Base-by-base conservation (phyloP, 2,113 vertebrate genomes). In the Lepus timidus region DNA sequence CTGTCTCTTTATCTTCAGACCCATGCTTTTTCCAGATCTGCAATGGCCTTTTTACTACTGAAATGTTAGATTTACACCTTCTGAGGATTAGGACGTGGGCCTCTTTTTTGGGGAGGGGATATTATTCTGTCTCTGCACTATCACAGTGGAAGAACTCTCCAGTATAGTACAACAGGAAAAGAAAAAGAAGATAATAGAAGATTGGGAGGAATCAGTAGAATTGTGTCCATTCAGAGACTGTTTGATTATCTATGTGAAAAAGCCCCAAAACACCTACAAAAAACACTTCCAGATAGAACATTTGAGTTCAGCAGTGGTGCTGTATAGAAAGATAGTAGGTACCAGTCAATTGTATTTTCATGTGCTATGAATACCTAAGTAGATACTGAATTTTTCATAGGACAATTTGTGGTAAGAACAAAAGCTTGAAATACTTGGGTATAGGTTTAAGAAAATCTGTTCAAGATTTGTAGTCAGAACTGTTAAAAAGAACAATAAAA, bases 61-160 rank as follows among this genome's bases (percentile, higher is more conserved):
- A 25, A 25, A 19, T 13, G 51, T 13, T 14, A 4, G 16, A 92
- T 17, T 19, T 25, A 55, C n/a, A 51, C 27, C 1, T 71, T 91
- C 75, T 75, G 31, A 22, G 17, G 14, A 36, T 27, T 33, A 58
- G 8, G 14, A 0, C 58, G 1, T 19, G 4, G 14, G 20, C 3
- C 17, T 1, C 1, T 31, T 44, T 25, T 19, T 27, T 16, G 8
- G n/a, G 4, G 2, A 0, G 3, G 9, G 8, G 5, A 3, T 10
- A 33, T 76, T 23, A 76, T 86, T 67, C 44, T 82, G 75, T 25
- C 6, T 71, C 39, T 7, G 25, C 13, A 62, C 8, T 55, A 33
- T 36, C n/a, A 31, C 3, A 14, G 9, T 4, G 29, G 16, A 75
- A 51, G 16, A 94, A 58, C 0, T 58, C 25, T 83, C 62, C 25